Base-by-base conservation (phyloP, 2,888 invertebrate genomes). In the Drosophila siamana region DNA sequence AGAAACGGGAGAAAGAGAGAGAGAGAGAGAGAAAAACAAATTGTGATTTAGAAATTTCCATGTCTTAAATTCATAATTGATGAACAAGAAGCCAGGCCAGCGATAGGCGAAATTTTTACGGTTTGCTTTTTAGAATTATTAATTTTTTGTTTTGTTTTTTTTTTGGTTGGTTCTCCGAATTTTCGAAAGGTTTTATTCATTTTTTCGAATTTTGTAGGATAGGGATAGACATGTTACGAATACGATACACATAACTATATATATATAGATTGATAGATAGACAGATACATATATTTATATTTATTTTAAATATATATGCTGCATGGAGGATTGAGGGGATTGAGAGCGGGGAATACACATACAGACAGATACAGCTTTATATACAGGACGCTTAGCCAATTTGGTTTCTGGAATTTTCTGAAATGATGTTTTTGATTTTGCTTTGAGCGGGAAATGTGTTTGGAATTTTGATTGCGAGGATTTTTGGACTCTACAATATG, bases 71-170 rank as follows among this genome's bases (percentile, higher is more conserved):
- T 74, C 70, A 59, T 64, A 70, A 52, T 75, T 69, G 85, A 43
- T 85, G 80, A 78, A 79, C 78, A 78, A 72, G 72, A 85, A 85
- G 85, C 88, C 85, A 88, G 80, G 88, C 88, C 84, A 88, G 88
- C 86, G 70, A 76, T 83, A 88, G 86, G 80, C 84, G 74, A 83
- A 86, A 68, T 65, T 69, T 65, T 61, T 71, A 74, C 66, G 60
- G 68, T 85, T 40, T 67, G 60, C 68, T 59, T 50, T 56, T 38
- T 28, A 28, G 28, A 33, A 33, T n/a, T 33, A n/a, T 33, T 33
- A 30, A n/a, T 30, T 9, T 11, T 30, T 33, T 33, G 11, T n/a
- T 30, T 1, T 67, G 43, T 57, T 67, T 13, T 48, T 41, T 54
- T 46, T 56, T 30, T 13, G 22, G 22, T 59, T 57, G 9, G 33